A percentile compares a stretch with the other conserved stretches of the same genome.
These are phyloP conservation scores for Drosophila algonquin DNA, from an alignment of 2,888 invertebrate genomes.

Conservation along the genomic window DNA sequence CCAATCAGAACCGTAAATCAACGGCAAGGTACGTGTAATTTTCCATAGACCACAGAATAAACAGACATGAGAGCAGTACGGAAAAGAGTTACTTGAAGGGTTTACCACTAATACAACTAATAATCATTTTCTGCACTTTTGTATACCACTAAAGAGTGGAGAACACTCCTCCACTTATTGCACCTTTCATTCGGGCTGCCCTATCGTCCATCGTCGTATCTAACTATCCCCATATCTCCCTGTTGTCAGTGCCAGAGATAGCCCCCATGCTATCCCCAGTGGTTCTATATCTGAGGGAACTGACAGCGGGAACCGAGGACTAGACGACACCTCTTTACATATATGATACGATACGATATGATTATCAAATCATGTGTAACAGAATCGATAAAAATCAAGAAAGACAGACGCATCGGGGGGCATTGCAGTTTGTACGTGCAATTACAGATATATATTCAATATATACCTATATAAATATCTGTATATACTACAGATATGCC, in stretches of 20 bases:
- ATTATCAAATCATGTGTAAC: too few species aligned
- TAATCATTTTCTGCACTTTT: too few species aligned
- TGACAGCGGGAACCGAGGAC: not conserved
- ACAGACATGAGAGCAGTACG: too few species aligned
- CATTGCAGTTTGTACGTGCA: conserved; percentile 4
- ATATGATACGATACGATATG: not conserved
- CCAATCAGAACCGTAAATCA: not conserved
- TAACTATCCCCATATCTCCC: not conserved
- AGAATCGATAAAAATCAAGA: conserved; percentile 15
- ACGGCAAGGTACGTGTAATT: not conserved
- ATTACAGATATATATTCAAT: conserved; percentile 33
- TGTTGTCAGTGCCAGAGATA: not conserved
- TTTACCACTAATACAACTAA: too few species aligned
- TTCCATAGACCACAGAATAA: not conserved
- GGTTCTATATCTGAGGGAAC: not conserved
- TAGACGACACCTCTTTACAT: not conserved
- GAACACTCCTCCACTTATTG: not conserved
- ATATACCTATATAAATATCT: not conserved
- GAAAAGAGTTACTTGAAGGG: too few species aligned
- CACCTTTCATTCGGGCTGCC: not conserved
- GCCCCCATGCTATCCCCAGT: not conserved
- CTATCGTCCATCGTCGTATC: not conserved
- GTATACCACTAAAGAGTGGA: not conserved
- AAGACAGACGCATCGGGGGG: conserved; percentile 5
- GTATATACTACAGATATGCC: conserved; percentile 1